phyloP scores from a whole-genome alignment of 2,113 vertebrate species.

The Alosa alosa region DNA sequence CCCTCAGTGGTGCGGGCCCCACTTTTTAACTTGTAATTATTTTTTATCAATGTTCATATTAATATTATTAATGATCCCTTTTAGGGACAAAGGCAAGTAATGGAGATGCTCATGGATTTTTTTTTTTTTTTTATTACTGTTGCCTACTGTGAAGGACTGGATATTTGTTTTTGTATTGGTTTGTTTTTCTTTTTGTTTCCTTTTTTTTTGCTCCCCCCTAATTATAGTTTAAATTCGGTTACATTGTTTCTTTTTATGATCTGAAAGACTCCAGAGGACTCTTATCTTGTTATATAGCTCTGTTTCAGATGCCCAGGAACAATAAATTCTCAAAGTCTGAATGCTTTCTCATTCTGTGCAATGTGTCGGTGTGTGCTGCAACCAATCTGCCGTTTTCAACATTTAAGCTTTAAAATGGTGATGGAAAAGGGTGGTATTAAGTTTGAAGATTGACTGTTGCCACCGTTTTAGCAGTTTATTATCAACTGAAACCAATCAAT shows the following conservation, averaged over 20 bases:
- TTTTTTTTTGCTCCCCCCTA: background rate
- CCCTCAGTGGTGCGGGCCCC: conserved; percentile 41
- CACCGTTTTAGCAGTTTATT: no score
- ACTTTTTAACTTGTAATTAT: conserved; percentile 63
- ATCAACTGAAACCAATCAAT: no score
- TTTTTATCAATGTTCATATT: conserved; percentile 64
- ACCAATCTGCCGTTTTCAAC: background rate
- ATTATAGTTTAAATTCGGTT: conserved; percentile 47
- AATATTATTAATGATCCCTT: conserved; percentile 61
- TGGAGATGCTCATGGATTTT: conserved; percentile 47
- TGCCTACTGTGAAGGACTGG: conserved; percentile 54
- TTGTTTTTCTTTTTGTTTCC: conserved; percentile 18
- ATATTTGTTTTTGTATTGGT: conserved; percentile 48
- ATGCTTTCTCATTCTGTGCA: background rate
- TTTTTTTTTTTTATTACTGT: conserved; percentile 44
- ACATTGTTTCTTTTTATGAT: conserved; percentile 23
- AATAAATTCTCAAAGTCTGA: conserved; percentile 51
- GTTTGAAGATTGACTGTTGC: no score
- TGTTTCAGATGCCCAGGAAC: conserved; percentile 48
- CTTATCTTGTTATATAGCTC: conserved; percentile 46
- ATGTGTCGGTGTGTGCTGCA: background rate
- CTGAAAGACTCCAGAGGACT: conserved; percentile 36
- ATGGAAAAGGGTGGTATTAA: no score
- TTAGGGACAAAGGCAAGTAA: conserved; percentile 43
- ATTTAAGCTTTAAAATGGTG: no score